These are phyloP conservation scores for Danio aesculapii DNA, from an alignment of 2,797 vertebrate genomes.

Conservation along the genomic window DNA sequence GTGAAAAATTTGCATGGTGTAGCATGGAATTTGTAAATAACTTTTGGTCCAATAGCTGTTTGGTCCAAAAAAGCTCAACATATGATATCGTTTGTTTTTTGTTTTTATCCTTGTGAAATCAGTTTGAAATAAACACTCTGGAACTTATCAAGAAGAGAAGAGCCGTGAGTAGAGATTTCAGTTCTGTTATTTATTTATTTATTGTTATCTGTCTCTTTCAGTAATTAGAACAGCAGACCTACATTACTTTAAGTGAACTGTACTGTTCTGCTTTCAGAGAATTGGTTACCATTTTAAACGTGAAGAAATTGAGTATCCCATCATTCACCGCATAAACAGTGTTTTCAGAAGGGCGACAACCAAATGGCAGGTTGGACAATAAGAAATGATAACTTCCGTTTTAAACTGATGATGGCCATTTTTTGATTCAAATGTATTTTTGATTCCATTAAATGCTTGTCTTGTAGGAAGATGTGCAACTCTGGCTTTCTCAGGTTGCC, in stretches of 20 bases:
- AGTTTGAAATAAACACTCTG: conserved; percentile 96
- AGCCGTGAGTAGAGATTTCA: conserved; percentile 80
- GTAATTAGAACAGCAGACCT: not conserved
- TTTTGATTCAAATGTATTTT: not conserved
- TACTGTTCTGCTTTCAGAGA: conserved; percentile 74
- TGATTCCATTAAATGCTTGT: not conserved
- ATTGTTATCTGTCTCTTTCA: not conserved
- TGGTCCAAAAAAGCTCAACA: not conserved
- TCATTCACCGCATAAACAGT: conserved; percentile 86
- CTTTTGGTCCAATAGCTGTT: not conserved
- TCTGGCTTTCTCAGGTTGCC: conserved; percentile 94
- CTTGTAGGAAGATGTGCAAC: conserved; percentile 89
- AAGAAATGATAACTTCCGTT: not conserved
- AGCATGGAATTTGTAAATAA: not conserved
- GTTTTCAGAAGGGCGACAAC: conserved; percentile 89
- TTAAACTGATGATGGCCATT: not conserved
- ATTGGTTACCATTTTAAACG: conserved; percentile 91
- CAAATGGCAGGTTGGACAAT: conserved; percentile 91
- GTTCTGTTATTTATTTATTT: not conserved
- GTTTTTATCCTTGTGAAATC: conserved; percentile 52
- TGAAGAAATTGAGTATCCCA: conserved; percentile 91
- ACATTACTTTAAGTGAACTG: conserved; percentile 17
- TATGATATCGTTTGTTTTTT: too few relatives aligned
- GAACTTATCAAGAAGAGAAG: conserved; percentile 94
- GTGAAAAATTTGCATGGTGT: not conserved